Evolutionary conservation across 2,797 vertebrate species (phyloP).

Genomic region (Thamnophis elegans): DNA sequence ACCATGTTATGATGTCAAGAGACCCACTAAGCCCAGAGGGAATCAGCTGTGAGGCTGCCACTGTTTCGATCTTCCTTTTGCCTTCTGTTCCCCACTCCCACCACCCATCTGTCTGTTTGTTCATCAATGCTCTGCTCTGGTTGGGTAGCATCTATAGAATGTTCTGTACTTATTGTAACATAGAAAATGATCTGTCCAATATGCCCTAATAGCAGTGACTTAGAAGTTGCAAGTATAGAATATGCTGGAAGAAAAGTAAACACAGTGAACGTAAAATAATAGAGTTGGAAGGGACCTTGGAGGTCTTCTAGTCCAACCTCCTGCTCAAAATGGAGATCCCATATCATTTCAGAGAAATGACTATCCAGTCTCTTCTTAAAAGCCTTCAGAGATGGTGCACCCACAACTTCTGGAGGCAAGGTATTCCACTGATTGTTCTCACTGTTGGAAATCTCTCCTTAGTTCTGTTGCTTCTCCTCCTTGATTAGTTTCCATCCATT

Average conservation of each 20-base stretch:
- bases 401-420: background rate
- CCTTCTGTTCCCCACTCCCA: background rate
- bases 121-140: background rate
- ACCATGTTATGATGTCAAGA: background rate
- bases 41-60: background rate
- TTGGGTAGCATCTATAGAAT: background rate
- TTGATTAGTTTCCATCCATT: background rate
- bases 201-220: background rate
- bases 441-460: background rate
- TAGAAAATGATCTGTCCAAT: background rate
- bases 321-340: too few species aligned
- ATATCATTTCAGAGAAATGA: too few species aligned
- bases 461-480: background rate
- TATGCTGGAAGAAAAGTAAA: background rate
- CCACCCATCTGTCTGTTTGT: background rate
- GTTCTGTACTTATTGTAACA: background rate
- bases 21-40: background rate
- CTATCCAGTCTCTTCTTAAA: too few species aligned
- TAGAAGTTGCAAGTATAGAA: background rate
- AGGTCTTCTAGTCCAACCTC: too few species aligned
- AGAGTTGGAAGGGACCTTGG: background rate
- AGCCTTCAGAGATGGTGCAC: background rate
- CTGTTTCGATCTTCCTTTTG: background rate
- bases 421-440: background rate
- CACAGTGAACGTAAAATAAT: background rate